A percentile compares a stretch with the other conserved stretches of the same genome.
These are phyloP conservation scores for Puntigrus tetrazona DNA, from an alignment of 2,113 vertebrate genomes.

Conservation along the genomic window DNA sequence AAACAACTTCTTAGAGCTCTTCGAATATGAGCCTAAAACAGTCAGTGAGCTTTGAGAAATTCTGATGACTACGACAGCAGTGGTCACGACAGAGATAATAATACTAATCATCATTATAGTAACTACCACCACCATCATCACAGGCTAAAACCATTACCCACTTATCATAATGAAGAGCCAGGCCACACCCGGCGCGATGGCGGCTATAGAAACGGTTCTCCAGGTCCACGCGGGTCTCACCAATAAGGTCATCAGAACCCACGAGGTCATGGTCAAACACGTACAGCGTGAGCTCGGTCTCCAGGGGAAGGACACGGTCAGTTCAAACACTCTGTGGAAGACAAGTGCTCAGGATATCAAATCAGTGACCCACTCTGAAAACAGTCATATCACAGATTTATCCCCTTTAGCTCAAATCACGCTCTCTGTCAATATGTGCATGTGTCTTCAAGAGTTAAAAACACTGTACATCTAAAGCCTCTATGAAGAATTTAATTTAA, in stretches of 20 bases:
- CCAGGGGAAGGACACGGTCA: conserved; percentile 85
- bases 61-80: background rate
- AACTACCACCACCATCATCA: background rate
- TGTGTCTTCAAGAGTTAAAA: background rate
- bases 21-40: background rate
- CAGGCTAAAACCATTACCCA: conserved; percentile 67
- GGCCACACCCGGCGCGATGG: conserved; percentile 84
- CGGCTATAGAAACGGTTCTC: conserved; percentile 94
- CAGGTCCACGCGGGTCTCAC: conserved; percentile 88
- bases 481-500: background rate
- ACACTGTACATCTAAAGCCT: background rate
- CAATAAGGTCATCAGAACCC: conserved; percentile 88
- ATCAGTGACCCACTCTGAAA: background rate
- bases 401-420: background rate
- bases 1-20: background rate
- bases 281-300: conserved; percentile 83
- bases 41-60: background rate
- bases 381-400: background rate
- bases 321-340: conserved; percentile 84
- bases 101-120: conserved; percentile 1
- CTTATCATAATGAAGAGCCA: conserved; percentile 84
- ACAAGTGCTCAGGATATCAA: background rate
- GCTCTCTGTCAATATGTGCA: background rate
- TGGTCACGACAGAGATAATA: conserved; percentile 1
- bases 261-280: conserved; percentile 90